Conservation (phyloP, 2,113 vertebrate species). For the Neoarius graeffei region DNA sequence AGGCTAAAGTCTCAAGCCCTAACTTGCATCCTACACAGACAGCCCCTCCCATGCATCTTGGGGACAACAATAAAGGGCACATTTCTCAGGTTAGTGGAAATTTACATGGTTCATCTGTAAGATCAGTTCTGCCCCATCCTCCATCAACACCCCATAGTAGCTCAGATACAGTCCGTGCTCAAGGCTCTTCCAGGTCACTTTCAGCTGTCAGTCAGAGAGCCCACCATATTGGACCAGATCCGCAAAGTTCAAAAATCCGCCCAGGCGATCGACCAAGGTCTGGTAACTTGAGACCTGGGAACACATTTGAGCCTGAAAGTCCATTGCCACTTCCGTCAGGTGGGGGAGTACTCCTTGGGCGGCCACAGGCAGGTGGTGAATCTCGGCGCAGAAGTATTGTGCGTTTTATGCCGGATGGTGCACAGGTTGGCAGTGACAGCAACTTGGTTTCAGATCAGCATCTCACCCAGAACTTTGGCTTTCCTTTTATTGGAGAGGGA, state of each 20-base stretch:
- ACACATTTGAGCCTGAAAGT: constrained; percentile 88
- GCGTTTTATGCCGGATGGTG: constrained; percentile 90
- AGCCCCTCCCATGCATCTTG: constrained; percentile 82
- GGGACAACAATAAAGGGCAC: constrained; percentile 87
- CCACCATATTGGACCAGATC: constrained; percentile 83
- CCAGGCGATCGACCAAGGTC: constrained; percentile 85
- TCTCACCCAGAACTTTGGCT: constrained; percentile 92
- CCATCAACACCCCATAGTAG: constrained; percentile 81
- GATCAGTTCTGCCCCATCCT: constrained; percentile 81
- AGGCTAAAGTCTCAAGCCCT: constrained; percentile 89
- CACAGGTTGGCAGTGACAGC: constrained; percentile 86
- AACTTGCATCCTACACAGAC: constrained; percentile 87
- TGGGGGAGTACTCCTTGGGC: constrained; percentile 85
- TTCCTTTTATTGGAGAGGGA: constrained; percentile 91
- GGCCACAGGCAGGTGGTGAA: constrained; percentile 84
- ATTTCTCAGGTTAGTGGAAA: constrained; percentile 86
- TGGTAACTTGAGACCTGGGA: constrained; percentile 82
- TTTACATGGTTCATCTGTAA: constrained; percentile 84
- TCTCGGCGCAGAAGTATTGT: constrained; percentile 87
- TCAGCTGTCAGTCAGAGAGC: constrained; percentile 85
- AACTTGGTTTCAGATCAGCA: constrained; percentile 88
- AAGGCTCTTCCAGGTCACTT: constrained; percentile 75
- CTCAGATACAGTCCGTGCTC: constrained; percentile 81
- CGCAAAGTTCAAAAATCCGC: constrained; percentile 81
- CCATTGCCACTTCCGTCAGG: constrained; percentile 83